These are phyloP conservation scores for Capitulum mitella DNA, from an alignment of 2,888 invertebrate species.

Conservation along the genomic window DNA sequence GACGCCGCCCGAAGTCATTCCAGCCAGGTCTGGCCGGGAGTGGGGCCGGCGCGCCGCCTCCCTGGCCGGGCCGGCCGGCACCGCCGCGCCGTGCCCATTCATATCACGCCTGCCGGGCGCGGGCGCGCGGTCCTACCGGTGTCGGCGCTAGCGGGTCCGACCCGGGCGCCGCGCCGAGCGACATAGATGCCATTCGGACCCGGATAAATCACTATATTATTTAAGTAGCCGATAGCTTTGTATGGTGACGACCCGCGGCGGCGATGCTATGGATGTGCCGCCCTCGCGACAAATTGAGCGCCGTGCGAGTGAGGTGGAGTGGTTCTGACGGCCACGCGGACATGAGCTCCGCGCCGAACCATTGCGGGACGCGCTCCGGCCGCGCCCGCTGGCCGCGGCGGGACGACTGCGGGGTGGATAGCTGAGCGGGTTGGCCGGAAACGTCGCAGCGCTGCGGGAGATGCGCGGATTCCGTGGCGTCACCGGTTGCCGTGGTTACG, in stretches of 20 bases:
- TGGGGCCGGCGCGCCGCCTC: background rate
- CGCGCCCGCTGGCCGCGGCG: background rate
- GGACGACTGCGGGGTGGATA: background rate
- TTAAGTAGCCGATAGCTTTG: slow-evolving; percentile 18
- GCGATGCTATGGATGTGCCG: background rate
- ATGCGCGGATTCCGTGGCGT: too few relatives aligned
- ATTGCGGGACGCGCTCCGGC: too few relatives aligned
- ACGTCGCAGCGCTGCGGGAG: too few relatives aligned
- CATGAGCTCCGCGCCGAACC: background rate
- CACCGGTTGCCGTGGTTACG: background rate
- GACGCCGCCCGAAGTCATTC: background rate
- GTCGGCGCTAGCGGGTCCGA: background rate
- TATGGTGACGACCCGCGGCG: background rate
- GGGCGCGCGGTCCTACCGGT: background rate
- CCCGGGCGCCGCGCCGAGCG: background rate
- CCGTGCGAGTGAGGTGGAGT: background rate
- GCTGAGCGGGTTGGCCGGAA: background rate
- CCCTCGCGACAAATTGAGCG: background rate
- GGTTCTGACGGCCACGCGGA: background rate
- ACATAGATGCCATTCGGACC: slow-evolving; percentile 7
- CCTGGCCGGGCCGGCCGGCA: background rate
- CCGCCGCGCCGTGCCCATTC: background rate
- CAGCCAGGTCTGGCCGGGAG: background rate
- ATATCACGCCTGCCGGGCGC: background rate
- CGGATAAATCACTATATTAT: slow-evolving; percentile 21